phyloP scores from a whole-genome alignment of 2,797 vertebrate species.

The Tiaroga cobitis region DNA sequence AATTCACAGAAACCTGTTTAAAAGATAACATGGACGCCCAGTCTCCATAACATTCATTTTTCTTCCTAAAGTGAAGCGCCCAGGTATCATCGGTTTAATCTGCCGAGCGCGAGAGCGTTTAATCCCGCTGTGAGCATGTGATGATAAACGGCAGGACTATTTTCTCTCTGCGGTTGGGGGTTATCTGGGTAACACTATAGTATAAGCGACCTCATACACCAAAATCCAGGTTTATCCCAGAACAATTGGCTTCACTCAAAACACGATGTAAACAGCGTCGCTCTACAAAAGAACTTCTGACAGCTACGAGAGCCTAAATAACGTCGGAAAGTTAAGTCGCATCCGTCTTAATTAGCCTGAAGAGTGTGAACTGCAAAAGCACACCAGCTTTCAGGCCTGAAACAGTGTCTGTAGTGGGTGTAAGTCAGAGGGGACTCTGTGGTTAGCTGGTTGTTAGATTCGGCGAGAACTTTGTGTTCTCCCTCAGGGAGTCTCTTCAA shows the following conservation, averaged over 20 bases:
- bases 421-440: constrained; percentile 57
- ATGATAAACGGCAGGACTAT: constrained; percentile 33
- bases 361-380: constrained; percentile 64
- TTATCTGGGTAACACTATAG: constrained; percentile 8
- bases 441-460: constrained; percentile 62
- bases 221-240: constrained; percentile 11
- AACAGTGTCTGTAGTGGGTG: constrained; percentile 61
- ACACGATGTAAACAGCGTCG: not conserved
- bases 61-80: not conserved
- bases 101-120: constrained; percentile 2
- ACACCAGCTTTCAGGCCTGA: constrained; percentile 61
- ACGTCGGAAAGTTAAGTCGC: constrained; percentile 29
- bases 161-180: constrained; percentile 25
- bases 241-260: not conserved
- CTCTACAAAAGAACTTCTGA: constrained; percentile 2
- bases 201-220: not conserved
- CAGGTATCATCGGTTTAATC: constrained; percentile 8
- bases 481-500: constrained; percentile 63
- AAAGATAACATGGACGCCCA: not conserved
- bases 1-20: constrained; percentile 15
- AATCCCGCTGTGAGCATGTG: constrained; percentile 26
- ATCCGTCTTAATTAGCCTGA: constrained; percentile 51
- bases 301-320: constrained; percentile 4
- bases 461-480: constrained; percentile 73
- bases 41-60: constrained; percentile 13